Base-by-base conservation (phyloP, 2,797 vertebrate species). In the Limosa lapponica region DNA sequence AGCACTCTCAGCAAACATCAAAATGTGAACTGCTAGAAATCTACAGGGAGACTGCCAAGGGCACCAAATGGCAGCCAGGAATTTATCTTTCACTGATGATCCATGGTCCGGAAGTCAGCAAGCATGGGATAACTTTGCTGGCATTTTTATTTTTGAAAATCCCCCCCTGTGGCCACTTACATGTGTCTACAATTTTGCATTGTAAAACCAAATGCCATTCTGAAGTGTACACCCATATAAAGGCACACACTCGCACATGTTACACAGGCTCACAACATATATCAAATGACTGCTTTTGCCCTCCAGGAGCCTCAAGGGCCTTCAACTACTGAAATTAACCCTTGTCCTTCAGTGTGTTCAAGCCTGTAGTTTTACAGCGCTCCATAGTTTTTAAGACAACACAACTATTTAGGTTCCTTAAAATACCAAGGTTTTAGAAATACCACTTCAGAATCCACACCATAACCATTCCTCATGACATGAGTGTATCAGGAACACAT, bases 61-160 rank as follows among this genome's bases (percentile, higher is more conserved):
- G 91, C 90, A 81, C 37, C 75, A 80, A 91, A 71, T 34, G 37
- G 49, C 65, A 94, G 54, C 49, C 49, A 81, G 39, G 15, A 92
- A 85, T 89, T 80, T 54, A 85, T 52, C 65, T 95, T 95, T 55
- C 78, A 58, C 83, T 69, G 83, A 92, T 82, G 74, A 87, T 39
- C 73, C 46, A 70, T 25, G 61, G 94, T 90, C 49, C 69, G 74
- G 62, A 85, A 93, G 74, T 85, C 89, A 94, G 36, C 8, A 89
- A 95, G 59, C 69, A 93, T 2, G 19, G 82, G 28, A 57, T 85
- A 89, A 80, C 34, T 87, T 85, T 32, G 23, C 64, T 89, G 65
- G 49, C 65, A 66, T 85, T 95, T 95, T 93, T 80, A 61, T 71
- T 94, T 96, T 89, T 82, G 5, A 86, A 94, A 80, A 54, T 77